Evolutionary conservation across 53 echinoderm and acorn worm genomes (phyloP), one percentile per base, ranked within the genome.

Genomic region (Hippasteria phrygiana): DNA sequence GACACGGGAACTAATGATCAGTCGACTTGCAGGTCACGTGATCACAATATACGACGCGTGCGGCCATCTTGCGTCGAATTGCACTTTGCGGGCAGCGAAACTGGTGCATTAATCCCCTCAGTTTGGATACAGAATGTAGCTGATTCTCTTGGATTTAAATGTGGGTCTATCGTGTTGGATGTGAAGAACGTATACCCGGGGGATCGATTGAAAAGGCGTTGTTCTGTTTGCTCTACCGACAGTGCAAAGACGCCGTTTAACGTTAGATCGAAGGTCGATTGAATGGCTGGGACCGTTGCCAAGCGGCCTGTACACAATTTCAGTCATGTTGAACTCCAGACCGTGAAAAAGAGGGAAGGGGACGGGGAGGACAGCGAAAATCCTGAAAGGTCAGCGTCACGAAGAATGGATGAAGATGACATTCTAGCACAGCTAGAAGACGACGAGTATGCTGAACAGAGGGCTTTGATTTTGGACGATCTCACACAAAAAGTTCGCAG

Each of bases 251-350:
- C 39, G 55, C 31, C 54, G 56, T 39, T 27, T 10, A 40, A 14
- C n/a, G n/a, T n/a, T n/a, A n/a, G 77, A 18, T 43, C 82, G 82
- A 18, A 42, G 83, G 51, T 78, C 77, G 83, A 54, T 90, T 97
- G 90, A 89, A 97, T 97, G 98, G 98, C 98, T 78, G 92, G 93
- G 79, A 94, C 97, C 87, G 97, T 95, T 94, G 94, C 95, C 98
- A 97, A 95, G 95, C 89, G 94, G 79, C 92, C 95, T 77, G 93
- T 94, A 91, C 91, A 93, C 93, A 92, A 94, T 75, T 92, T 95
- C 88, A 89, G 92, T 74, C 93, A 96, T 92, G 83, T 62, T 83
- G 92, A 92, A 63, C 75, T 75, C 54, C 74, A 74, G 46, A 47
- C 59, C n/a, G 88, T 88, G 80, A 88, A 91, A 37, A 66, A 83